Conservation (phyloP, 2,113 vertebrate species). For the Trichechus manatus region DNA sequence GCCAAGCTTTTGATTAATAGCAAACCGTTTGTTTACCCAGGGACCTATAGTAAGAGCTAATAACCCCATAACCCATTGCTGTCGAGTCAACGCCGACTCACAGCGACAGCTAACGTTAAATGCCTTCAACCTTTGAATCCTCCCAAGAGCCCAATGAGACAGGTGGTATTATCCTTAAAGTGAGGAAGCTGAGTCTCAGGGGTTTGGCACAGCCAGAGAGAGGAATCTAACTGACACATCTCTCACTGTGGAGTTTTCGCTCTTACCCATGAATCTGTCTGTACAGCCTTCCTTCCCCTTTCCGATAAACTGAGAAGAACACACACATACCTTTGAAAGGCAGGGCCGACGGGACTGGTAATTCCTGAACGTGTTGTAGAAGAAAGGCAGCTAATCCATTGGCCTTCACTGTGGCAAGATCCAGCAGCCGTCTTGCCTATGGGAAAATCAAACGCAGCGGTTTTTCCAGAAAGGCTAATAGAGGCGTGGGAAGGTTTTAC, state of each 20-base stretch:
- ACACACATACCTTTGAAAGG: conserved; percentile 67
- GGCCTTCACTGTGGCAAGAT: conserved; percentile 87
- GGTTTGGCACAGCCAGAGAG: neutral
- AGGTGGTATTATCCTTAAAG: neutral
- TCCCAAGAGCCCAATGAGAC: neutral
- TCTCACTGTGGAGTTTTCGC: neutral
- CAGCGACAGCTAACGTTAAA: neutral
- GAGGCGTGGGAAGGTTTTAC: neutral
- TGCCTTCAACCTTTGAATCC: neutral
- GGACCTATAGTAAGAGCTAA: too few relatives aligned
- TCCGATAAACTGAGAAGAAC: neutral
- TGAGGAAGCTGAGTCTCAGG: neutral
- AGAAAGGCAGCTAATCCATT: conserved; percentile 87
- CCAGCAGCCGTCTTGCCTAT: conserved; percentile 89
- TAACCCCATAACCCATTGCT: too few relatives aligned
- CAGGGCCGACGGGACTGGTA: conserved; percentile 62
- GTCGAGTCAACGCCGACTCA: too few relatives aligned
- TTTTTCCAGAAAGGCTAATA: neutral
- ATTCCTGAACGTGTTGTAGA: conserved; percentile 84
- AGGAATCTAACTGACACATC: fast-evolving
- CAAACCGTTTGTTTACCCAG: neutral
- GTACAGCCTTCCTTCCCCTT: neutral
- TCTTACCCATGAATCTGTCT: neutral
- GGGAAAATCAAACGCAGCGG: conserved; percentile 58
- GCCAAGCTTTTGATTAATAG: neutral